Base-by-base conservation (phyloP, 2,888 invertebrate genomes). In the Andrena bucephala region DNA sequence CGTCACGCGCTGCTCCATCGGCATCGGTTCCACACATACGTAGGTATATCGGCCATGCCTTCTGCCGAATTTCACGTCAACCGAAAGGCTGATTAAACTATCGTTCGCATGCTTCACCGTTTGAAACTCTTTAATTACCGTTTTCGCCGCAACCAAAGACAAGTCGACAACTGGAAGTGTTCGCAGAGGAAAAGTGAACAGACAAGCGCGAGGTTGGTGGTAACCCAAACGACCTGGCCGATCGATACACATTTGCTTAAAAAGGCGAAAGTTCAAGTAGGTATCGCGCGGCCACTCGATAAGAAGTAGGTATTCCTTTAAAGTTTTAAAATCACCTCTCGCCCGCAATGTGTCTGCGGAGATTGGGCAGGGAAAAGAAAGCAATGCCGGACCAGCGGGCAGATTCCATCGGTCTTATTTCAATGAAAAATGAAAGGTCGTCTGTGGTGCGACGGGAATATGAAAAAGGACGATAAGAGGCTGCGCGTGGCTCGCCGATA, bases 141-240 rank as follows among this genome's bases (percentile, higher is more conserved):
- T 42, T 42, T 3, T 42, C 42, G 42, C 42, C 42, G 42, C 42
- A 16, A 42, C 42, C 13, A 13, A 4, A 13, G 42, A 13, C 42
- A 42, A 42, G 42, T 42, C 42, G 42, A 13, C 36, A 10, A 36
- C 24, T 27, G 67, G 48, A 50, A 8, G 16, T 31, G 24, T 36
- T 79, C 63, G 54, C 63, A 68, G 16, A n/a, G 62, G 52, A 42
- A 52, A 74, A 69, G 65, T 60, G 59, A 80, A 69, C 59, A 69
- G 67, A 24, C 24, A 36, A 67, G 42, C 27, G 6, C 31, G 54
- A 33, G n/a, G 48, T 54, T 59, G 66, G 29, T n/a, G 16, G 31
- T 48, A 48, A 63, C 69, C 69, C 16, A 16, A 27, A 16, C 50
- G 6, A 65, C 13, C 42, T 42, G 13, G 20, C 62, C 69, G 79